Evolutionary conservation across 2,797 vertebrate genomes (phyloP), one percentile per base, ranked within the genome.

Genomic region (Avahi laniger): DNA sequence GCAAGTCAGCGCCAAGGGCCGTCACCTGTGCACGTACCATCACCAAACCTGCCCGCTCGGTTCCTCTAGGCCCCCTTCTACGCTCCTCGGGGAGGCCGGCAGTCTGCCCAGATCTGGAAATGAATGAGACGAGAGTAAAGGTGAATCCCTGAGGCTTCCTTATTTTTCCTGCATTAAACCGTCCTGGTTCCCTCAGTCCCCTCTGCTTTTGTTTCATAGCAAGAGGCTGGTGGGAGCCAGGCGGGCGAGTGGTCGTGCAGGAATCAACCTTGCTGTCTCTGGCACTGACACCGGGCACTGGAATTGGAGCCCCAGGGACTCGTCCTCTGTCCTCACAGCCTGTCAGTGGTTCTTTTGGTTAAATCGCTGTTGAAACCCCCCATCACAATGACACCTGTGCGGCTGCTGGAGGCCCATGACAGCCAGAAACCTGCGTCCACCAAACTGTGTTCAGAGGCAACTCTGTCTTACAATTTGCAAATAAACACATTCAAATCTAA

Each of bases 351-450:
- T 30, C 57, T 48, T 67, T 13, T 18, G 38, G 17, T 86, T 73
- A 35, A 76, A 33, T 43, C n/a, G 1, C 84, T 86, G 86, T 4
- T 2, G 69, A 72, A 86, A 86, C 41, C 30, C 38, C 52, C 18
- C 15, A 5, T 70, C 73, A 14, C 0, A 0, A 35, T 5, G 7
- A 41, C 8, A 14, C 48, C 43, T 14, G 59, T 14, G 3, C 3
- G 26, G 85, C 72, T n/a, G 7, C 41, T 2, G 2, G 95, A 80
- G 87, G 59, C 94, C 95, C 82, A 67, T 33, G 82, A 83, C 46
- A 75, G 46, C 30, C 26, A 75, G 92, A 87, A 93, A 70, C 63
- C n/a, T 24, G 50, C 2, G 35, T 65, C 46, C 35, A 78, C 24
- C 61, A 46, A 76, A 35, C 33, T 35, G 14, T 33, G 13, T 67